These are phyloP conservation scores for Lates japonicus DNA, from an alignment of 2,797 vertebrate species.

Conservation along the genomic window DNA sequence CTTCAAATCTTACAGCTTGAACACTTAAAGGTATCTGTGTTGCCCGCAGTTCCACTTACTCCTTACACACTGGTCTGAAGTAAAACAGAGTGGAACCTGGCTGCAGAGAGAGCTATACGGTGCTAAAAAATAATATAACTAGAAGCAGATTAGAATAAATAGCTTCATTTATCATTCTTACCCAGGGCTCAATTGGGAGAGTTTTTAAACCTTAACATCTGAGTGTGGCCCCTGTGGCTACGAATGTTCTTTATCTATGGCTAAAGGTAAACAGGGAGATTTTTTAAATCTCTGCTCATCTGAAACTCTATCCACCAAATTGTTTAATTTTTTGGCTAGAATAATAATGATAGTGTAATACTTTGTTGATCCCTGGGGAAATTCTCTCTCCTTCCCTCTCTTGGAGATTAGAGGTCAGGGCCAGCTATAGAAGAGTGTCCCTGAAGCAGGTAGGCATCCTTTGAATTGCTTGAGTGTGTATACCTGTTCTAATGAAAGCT, in stretches of 20 bases:
- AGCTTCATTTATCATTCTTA: constrained; percentile 46
- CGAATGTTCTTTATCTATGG: constrained; percentile 38
- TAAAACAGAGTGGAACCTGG: constrained; percentile 18
- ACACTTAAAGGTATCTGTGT: neutral
- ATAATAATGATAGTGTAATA: constrained; percentile 49
- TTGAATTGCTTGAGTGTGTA: constrained; percentile 51
- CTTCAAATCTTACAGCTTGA: neutral
- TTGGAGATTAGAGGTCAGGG: constrained; percentile 53
- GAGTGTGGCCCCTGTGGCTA: constrained; percentile 21
- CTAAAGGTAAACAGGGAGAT: constrained; percentile 48
- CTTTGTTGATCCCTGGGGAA: constrained; percentile 67
- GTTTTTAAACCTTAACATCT: constrained; percentile 41
- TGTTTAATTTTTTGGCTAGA: constrained; percentile 18
- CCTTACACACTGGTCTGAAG: neutral
- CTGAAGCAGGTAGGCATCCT: constrained; percentile 28
- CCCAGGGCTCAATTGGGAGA: constrained; percentile 2
- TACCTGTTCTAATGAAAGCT: neutral
- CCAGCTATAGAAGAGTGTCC: constrained; percentile 27
- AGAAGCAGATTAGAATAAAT: constrained; percentile 38
- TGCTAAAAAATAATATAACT: constrained; percentile 18
- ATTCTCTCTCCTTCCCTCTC: constrained; percentile 44
- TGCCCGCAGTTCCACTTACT: neutral
- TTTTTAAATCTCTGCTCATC: constrained; percentile 31
- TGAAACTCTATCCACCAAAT: constrained; percentile 36
- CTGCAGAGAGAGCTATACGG: constrained; percentile 14